phyloP scores from a whole-genome alignment of 2,113 vertebrate genomes.

The Trematomus loennbergii region DNA sequence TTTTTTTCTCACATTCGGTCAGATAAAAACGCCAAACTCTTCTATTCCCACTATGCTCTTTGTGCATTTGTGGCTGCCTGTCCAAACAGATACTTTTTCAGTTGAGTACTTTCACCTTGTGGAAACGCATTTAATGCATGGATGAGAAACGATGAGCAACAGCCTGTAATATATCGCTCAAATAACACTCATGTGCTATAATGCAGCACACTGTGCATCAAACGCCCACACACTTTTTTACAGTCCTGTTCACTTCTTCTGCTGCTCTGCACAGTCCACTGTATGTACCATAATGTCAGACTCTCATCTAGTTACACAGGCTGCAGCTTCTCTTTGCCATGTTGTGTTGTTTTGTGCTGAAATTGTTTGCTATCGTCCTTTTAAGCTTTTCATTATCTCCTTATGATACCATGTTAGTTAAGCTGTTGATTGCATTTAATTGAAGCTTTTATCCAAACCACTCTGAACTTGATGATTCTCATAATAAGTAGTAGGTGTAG shows the following conservation, averaged over 20 bases:
- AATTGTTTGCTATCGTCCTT: slow-evolving; percentile 10
- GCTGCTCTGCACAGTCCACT: slow-evolving; percentile 34
- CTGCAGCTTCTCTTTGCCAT: background rate
- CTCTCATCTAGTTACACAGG: background rate
- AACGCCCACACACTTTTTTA: slow-evolving; percentile 53
- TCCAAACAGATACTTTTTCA: slow-evolving; percentile 22
- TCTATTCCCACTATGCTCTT: slow-evolving; percentile 17
- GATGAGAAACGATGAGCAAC: background rate
- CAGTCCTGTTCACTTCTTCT: slow-evolving; percentile 55
- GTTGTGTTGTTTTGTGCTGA: background rate
- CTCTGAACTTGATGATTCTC: slow-evolving; percentile 31
- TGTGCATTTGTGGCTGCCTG: slow-evolving; percentile 30
- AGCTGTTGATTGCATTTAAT: slow-evolving; percentile 23
- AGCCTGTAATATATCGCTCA: slow-evolving; percentile 50
- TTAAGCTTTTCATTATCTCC: slow-evolving; percentile 17
- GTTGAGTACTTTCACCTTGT: background rate
- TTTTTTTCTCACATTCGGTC: slow-evolving; percentile 1
- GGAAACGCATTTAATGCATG: slow-evolving; percentile 16
- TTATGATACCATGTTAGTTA: background rate
- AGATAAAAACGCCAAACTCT: background rate
- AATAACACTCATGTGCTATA: slow-evolving; percentile 53
- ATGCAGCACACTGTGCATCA: slow-evolving; percentile 61
- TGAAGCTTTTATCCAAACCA: slow-evolving; percentile 30
- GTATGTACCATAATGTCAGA: background rate
- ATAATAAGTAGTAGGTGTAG: slow-evolving; percentile 9